A percentile compares a stretch with the other conserved stretches of the same genome.
phyloP scores from a whole-genome alignment of 2,797 vertebrate genomes.

The Chelon labrosus region DNA sequence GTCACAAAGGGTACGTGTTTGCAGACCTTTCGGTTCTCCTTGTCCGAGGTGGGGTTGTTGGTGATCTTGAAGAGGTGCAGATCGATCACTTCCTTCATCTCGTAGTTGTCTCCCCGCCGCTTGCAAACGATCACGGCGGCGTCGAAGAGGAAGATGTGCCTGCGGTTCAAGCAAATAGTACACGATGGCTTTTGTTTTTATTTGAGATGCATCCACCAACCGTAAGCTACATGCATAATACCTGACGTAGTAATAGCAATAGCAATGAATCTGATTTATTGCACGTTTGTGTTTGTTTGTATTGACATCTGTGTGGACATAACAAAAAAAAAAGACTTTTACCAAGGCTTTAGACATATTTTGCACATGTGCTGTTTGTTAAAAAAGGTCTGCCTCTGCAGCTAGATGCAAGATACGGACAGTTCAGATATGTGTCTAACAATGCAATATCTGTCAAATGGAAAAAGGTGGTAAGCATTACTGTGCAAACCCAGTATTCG shows the following conservation, averaged over 20 bases:
- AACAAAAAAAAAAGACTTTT: neutral
- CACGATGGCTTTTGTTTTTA: no score
- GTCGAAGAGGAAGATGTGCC: slow-evolving; percentile 98
- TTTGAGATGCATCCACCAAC: neutral
- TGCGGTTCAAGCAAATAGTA: slow-evolving; percentile 56
- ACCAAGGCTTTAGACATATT: neutral
- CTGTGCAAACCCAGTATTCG: neutral
- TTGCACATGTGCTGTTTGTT: neutral
- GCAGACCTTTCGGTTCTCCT: slow-evolving; percentile 95
- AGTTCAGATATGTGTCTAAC: neutral
- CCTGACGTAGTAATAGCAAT: neutral
- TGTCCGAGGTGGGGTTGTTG: slow-evolving; percentile 96
- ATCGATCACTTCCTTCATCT: slow-evolving; percentile 98
- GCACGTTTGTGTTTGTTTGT: neutral
- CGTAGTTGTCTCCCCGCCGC: slow-evolving; percentile 95
- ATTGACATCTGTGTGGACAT: no score
- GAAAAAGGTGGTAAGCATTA: neutral
- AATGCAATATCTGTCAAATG: neutral
- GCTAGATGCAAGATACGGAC: no score
- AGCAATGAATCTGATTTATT: neutral
- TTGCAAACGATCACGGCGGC: slow-evolving; percentile 96
- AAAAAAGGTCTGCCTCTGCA: neutral
- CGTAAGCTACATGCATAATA: neutral
- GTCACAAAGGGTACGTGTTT: no score
- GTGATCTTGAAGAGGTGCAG: slow-evolving; percentile 97